A percentile compares a stretch with the other conserved stretches of the same genome.
phyloP scores from a whole-genome alignment of 1,140 invertebrate species.

The Steinernema feltiae region DNA sequence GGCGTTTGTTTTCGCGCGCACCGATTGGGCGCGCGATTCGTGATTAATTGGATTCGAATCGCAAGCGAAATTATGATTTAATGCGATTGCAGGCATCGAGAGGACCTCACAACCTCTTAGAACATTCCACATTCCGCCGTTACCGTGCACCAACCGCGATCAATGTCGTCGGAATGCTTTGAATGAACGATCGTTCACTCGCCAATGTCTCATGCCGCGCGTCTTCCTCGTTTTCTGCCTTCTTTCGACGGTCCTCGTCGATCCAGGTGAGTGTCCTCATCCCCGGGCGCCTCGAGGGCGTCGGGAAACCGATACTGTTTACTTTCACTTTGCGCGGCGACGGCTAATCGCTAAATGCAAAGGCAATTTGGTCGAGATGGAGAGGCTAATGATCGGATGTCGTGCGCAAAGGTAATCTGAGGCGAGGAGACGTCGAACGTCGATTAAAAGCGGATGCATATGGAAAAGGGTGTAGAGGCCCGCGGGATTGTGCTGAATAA shows the following conservation, averaged over 20 bases:
- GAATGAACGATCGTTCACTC: background rate
- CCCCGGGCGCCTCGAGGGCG: background rate
- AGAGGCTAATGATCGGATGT: constrained; percentile 10
- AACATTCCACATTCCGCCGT: too few species aligned
- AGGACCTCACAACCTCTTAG: background rate
- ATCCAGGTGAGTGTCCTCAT: background rate
- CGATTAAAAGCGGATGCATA: constrained; percentile 7
- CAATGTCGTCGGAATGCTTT: constrained; percentile 1
- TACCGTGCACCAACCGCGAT: background rate
- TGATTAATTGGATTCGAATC: constrained; percentile 7
- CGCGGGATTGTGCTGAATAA: constrained; percentile 1
- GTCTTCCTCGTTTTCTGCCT: background rate
- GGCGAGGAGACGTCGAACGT: background rate
- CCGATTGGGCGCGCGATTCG: background rate
- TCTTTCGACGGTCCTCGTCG: background rate
- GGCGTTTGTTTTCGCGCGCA: constrained; percentile 12
- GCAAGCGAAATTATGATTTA: background rate
- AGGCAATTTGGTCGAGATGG: background rate
- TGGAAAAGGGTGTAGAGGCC: background rate
- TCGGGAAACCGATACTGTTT: background rate
- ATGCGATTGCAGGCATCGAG: background rate
- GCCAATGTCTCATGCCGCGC: background rate
- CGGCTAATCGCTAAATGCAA: constrained; percentile 13
- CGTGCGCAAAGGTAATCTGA: constrained; percentile 11
- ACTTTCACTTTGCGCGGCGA: background rate